phyloP scores from a whole-genome alignment of 2,113 vertebrate genomes.

The Coregonus clupeaformis region DNA sequence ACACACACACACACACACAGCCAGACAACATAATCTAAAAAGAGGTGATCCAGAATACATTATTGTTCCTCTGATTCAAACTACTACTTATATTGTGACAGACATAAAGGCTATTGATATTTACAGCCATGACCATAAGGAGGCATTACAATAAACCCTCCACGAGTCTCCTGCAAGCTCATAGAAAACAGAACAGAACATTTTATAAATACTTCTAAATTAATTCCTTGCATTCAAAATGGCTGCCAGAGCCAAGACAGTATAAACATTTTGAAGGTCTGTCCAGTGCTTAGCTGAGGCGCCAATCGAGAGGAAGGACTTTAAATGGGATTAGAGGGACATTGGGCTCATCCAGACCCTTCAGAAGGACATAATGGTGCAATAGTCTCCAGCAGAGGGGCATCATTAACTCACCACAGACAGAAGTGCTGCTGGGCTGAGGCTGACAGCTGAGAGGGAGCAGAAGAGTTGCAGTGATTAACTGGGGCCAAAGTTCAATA shows the following conservation, averaged over 20 bases:
- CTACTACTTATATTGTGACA: neutral
- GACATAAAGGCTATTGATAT: neutral
- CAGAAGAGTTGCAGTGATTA: neutral
- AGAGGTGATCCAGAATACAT: too few relatives aligned
- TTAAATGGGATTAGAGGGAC: constrained; percentile 2
- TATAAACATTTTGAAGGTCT: neutral
- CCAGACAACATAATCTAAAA: neutral
- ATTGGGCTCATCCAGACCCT: constrained; percentile 9
- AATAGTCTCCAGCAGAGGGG: constrained; percentile 39
- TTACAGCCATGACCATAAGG: neutral
- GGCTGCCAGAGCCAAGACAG: neutral
- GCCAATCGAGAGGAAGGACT: neutral
- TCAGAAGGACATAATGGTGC: constrained; percentile 24
- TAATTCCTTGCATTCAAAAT: neutral
- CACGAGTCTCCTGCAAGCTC: neutral
- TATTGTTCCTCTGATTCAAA: neutral
- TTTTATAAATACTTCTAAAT: neutral
- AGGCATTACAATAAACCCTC: neutral
- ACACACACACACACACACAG: neutral
- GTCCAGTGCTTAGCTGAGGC: neutral
- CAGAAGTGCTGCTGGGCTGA: neutral
- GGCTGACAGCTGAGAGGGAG: neutral
- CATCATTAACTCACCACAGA: constrained; percentile 27
- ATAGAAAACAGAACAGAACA: neutral
- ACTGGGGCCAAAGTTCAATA: neutral